Base-by-base conservation (phyloP, 1,140 invertebrate genomes). In the Heterodera schachtii region DNA sequence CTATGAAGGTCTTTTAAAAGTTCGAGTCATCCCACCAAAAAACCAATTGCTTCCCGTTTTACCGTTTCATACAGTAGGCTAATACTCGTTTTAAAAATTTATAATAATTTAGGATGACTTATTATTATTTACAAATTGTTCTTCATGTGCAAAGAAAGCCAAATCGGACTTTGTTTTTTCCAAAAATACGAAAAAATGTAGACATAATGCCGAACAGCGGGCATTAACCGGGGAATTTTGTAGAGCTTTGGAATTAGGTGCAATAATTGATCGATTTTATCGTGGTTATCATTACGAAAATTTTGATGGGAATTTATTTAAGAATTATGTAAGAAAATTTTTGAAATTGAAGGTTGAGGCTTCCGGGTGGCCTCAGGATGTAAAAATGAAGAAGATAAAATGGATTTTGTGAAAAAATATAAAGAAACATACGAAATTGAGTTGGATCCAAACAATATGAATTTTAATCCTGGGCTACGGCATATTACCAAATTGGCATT, bases 1-100 rank as follows among this genome's bases (percentile, higher is more conserved):
- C 11, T 73, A 49, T 49, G 47, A 49, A 49, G 47, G 47, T 4
- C 47, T 73, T 16, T 5, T 73, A 44, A 73, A 73, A 47, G 70
- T 73, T n/a, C 46, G 43, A 13, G n/a, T 73, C 11, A 73, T 73
- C 2, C 70, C 70, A 16, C 70, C 70, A 11, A 73, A 73, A 47
- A 73, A 73, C 11, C 16, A 16, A 16, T 13, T 44, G 43, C 16
- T 73, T 13, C 43, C 70, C 46, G 9, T 73, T 11, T 47, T 73
- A 44, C 70, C 70, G 2, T 44, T 73, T 43, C 43, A 73, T 49
- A 49, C 47, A 6, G 47, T 49, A 49, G 9, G 47, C 9, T 49
- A 49, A 49, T 6, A 9, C 9, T 49, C 9, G 47, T 6, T 6
- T 49, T 49, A 4, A 9, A 9, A 49, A 49, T 49, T 49, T 6